phyloP scores from a whole-genome alignment of 2,888 invertebrate species.

The Ligdia adustata region DNA sequence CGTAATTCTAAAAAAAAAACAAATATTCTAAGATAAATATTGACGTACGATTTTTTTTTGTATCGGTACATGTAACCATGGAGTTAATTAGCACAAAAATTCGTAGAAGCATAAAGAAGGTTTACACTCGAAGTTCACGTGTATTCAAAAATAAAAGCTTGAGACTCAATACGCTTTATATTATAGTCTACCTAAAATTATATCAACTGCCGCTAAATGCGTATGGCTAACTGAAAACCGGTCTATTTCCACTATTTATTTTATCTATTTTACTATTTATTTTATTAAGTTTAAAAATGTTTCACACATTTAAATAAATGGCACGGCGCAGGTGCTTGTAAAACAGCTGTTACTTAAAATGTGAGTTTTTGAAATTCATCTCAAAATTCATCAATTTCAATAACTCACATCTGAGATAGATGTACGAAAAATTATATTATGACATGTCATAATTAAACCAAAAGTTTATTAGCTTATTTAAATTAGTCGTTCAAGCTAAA shows the following conservation, averaged over 20 bases:
- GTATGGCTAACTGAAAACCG: constrained; percentile 81
- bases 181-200: constrained; percentile 73
- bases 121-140: too few species aligned
- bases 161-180: constrained; percentile 61
- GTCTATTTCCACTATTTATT: constrained; percentile 75
- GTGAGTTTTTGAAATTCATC: constrained; percentile 32
- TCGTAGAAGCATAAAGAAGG: too few species aligned
- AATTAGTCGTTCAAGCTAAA: neutral
- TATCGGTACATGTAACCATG: too few species aligned
- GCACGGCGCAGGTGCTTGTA: constrained; percentile 55
- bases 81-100: too few species aligned
- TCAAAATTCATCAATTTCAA: neutral
- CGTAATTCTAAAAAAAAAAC: too few species aligned
- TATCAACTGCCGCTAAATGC: constrained; percentile 75
- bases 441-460: constrained; percentile 17
- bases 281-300: constrained; percentile 49
- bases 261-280: constrained; percentile 77
- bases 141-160: too few species aligned
- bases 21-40: too few species aligned
- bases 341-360: constrained; percentile 28
- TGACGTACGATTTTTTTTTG: too few species aligned
- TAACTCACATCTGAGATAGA: constrained; percentile 5
- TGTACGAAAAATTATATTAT: constrained; percentile 2
- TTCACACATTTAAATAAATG: constrained; percentile 60
- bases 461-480: too few species aligned